phyloP scores from a whole-genome alignment of 2,113 vertebrate genomes.

The Cepphus grylle region DNA sequence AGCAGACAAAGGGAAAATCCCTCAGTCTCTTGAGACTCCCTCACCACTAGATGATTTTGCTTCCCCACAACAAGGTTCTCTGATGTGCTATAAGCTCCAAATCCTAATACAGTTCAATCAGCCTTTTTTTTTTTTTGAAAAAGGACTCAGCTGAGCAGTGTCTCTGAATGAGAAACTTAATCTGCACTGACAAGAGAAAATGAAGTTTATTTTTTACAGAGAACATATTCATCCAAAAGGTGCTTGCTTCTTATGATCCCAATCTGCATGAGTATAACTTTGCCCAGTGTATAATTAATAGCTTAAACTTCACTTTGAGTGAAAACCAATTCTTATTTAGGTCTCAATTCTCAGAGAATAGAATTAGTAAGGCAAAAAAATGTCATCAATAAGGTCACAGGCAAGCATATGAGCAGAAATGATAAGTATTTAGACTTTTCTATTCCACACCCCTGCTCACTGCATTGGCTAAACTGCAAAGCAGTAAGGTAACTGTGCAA shows the following conservation, averaged over 20 bases:
- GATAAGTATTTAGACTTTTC: background rate
- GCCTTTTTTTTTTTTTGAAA: background rate
- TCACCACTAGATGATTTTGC: background rate
- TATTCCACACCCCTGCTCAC: background rate
- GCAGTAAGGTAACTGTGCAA: background rate
- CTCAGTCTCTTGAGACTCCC: background rate
- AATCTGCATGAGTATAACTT: conserved; percentile 7
- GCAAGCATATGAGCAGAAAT: background rate
- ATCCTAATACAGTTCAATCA: background rate
- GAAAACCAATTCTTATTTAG: conserved; percentile 31
- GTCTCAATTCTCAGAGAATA: background rate
- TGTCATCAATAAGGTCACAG: conserved; percentile 27
- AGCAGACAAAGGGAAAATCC: background rate
- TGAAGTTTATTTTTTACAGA: conserved; percentile 33
- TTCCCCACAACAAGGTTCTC: background rate
- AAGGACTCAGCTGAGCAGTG: background rate
- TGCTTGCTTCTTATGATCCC: background rate
- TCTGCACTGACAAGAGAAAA: conserved; percentile 22
- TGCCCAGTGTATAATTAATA: conserved; percentile 36
- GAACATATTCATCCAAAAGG: background rate
- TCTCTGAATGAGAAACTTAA: conserved; percentile 12
- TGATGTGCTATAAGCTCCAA: background rate
- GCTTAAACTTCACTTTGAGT: conserved; percentile 21
- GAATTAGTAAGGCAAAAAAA: conserved; percentile 34
- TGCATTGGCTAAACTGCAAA: background rate